Base-by-base conservation (phyloP, 2,888 invertebrate species). In the Axea sp. region DNA sequence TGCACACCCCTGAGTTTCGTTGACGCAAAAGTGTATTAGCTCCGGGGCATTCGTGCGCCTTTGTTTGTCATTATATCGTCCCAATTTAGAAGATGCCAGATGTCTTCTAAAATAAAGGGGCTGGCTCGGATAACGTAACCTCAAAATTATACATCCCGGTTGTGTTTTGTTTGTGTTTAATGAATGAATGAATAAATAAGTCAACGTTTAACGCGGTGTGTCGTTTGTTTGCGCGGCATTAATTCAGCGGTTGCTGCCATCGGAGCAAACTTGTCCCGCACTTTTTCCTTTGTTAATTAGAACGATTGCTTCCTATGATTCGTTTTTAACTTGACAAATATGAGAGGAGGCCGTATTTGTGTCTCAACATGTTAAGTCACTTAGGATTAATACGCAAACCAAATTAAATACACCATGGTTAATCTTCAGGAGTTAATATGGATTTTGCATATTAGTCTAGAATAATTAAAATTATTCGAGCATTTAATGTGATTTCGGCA, bases 41-140 rank as follows among this genome's bases (percentile, higher is more conserved):
- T 53, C 39, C 17, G 24, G 62, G 62, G 26, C 55, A 62, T 71
- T 47, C 14, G 31, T 47, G 19, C 8, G 39, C 37, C 47, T 53
- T 53, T 69, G 60, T 55, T 47, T 64, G 62, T 62, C 60, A 41
- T 62, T 62, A 71, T 62, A 55, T 62, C 62, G 33, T 62, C 62
- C 55, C 55, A 62, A 71, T 55, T 71, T 60, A 39, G 43, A 60
- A 43, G 45, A 53, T 53, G 45, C 53, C 51, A 47, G 45, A 53
- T 47, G 37, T 65, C 65, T 64, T 43, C 33, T 9, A 4, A 15
- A 22, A 14, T 45, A 43, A 45, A 17, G 33, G 39, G 17, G 8
- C 35, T 30, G 28, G 19, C n/a, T 26, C 28, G 26, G 17, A 11
- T 41, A 30, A 26, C 47, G 9, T 35, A 59, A 41, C 47, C 59